Conservation (phyloP, 2,888 invertebrate genomes). For the Doris montereyensis region DNA sequence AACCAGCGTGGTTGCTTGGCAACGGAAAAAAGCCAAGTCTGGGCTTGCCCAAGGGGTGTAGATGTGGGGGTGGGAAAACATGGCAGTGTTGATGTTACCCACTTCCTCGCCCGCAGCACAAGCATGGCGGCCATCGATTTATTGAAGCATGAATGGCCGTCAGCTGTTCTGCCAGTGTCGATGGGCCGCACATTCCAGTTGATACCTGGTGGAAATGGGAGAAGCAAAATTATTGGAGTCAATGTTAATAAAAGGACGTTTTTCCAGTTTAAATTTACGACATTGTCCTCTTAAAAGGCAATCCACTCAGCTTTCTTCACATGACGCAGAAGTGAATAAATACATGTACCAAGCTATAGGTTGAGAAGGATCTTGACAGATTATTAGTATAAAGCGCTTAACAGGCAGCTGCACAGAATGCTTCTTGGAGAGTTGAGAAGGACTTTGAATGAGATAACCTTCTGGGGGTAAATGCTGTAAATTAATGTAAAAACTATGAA, state of each 20-base stretch:
- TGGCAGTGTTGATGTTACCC: slow-evolving; percentile 48
- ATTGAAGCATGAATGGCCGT: slow-evolving; percentile 53
- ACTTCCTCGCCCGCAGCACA: slow-evolving; percentile 66
- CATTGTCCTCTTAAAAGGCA: too few relatives aligned
- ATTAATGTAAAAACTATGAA: not conserved
- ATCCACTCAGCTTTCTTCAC: too few relatives aligned
- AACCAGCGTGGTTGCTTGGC: slow-evolving; percentile 65
- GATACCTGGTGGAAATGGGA: slow-evolving; percentile 60
- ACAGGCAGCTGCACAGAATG: too few relatives aligned
- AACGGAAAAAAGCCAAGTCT: slow-evolving; percentile 50
- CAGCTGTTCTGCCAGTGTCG: slow-evolving; percentile 49
- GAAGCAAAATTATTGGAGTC: not conserved
- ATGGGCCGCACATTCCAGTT: slow-evolving; percentile 65
- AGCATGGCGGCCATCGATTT: slow-evolving; percentile 65
- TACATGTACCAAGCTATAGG: too few relatives aligned
- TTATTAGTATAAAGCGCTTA: too few relatives aligned
- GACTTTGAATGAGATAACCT: too few relatives aligned
- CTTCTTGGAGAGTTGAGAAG: too few relatives aligned
- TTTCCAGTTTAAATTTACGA: too few relatives aligned
- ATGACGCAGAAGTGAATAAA: too few relatives aligned
- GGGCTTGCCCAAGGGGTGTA: slow-evolving; percentile 65
- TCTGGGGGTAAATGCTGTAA: not conserved
- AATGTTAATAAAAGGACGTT: too few relatives aligned
- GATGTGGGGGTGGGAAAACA: slow-evolving; percentile 61
- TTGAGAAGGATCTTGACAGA: too few relatives aligned